Percentiles rank a stretch among this genome's conserved stretches.
These are phyloP conservation scores for Potamarius usumacintae DNA, from an alignment of 2,113 vertebrate genomes.

Conservation along the genomic window DNA sequence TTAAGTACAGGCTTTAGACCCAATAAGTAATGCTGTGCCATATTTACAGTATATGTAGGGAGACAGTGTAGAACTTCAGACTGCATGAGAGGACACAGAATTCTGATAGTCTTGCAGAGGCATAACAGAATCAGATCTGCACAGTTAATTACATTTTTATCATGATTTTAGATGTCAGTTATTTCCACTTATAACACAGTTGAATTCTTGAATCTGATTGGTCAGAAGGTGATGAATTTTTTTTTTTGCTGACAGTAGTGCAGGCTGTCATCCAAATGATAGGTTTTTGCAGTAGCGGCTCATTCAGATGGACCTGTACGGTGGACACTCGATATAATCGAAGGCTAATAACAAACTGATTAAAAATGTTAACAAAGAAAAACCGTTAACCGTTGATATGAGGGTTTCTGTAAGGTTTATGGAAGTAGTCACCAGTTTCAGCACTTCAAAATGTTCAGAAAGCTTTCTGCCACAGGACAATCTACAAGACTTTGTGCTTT, in stretches of 20 bases:
- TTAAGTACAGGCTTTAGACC: background rate
- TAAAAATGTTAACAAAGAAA: background rate
- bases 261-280: background rate
- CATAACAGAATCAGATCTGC: background rate
- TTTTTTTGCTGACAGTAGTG: background rate
- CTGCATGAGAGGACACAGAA: background rate
- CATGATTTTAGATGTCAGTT: background rate
- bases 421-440: background rate
- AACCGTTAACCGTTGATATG: background rate
- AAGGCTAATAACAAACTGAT: background rate
- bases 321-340: background rate
- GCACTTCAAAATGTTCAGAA: background rate
- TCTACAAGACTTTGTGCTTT: background rate
- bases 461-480: background rate
- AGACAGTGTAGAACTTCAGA: background rate
- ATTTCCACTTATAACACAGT: background rate
- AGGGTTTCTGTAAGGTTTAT: background rate
- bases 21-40: background rate
- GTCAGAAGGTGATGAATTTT: background rate
- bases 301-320: background rate
- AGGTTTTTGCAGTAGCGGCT: background rate
- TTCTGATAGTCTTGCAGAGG: background rate
- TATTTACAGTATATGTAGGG: background rate
- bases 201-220: background rate
- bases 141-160: background rate